Evolutionary conservation across 2,888 invertebrate species (phyloP).

Genomic region (Hypomecis punctinalis): DNA sequence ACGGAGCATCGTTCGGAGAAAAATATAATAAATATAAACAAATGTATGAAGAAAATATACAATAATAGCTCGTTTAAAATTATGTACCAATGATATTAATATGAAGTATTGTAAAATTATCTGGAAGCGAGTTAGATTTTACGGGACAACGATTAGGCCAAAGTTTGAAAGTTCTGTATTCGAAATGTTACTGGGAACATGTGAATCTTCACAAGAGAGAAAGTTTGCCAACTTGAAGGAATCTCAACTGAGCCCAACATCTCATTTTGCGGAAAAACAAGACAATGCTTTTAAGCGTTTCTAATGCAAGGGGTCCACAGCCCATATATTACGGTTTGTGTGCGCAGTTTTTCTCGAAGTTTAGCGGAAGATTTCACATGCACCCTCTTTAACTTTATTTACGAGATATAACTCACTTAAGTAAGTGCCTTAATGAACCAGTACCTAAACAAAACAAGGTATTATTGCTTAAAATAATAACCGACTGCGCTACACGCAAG

Average conservation of each 20-base stretch:
- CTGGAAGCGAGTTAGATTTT: background rate
- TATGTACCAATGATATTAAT: no score
- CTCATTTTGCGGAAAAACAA: constrained; percentile 71
- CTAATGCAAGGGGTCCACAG: constrained; percentile 67
- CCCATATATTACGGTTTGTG: constrained; percentile 64
- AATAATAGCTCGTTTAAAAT: no score
- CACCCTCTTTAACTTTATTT: constrained; percentile 43
- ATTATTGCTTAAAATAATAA: no score
- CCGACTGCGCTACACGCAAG: no score
- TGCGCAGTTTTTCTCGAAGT: constrained; percentile 54
- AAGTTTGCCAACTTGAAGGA: constrained; percentile 58
- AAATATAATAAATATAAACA: no score
- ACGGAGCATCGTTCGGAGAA: no score
- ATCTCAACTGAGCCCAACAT: constrained; percentile 60
- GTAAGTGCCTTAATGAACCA: background rate
- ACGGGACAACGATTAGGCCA: constrained; percentile 3
- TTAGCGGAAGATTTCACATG: constrained; percentile 50
- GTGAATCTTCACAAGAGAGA: constrained; percentile 49
- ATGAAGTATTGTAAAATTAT: no score
- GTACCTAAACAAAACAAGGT: no score
- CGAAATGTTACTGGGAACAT: constrained; percentile 41
- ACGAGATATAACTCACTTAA: constrained; percentile 11
- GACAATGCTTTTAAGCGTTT: constrained; percentile 82
- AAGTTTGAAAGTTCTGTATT: constrained; percentile 25
- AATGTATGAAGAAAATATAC: no score